phyloP scores from a whole-genome alignment of 2,113 vertebrate genomes.

The Amazona vittata region DNA sequence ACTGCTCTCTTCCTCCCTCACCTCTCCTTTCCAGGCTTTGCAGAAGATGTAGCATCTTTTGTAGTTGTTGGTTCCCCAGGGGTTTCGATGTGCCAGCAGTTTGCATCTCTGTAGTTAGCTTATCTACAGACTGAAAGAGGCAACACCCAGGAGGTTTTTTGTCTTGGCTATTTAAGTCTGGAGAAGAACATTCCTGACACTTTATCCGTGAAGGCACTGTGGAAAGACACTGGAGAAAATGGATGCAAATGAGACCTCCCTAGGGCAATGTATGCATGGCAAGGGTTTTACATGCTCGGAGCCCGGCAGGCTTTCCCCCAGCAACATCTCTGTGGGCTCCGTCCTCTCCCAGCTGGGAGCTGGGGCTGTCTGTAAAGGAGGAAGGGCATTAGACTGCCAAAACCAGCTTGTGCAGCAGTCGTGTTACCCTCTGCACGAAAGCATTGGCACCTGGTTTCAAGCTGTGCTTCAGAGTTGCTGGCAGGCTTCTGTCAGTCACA shows the following conservation, averaged over 20 bases:
- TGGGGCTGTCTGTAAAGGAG: not conserved
- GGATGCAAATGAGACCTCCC: not conserved
- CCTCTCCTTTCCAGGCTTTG: not conserved
- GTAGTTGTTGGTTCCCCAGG: not conserved
- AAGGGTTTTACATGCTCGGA: not conserved
- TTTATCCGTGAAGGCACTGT: not conserved
- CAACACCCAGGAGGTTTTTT: not conserved
- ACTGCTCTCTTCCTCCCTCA: not conserved
- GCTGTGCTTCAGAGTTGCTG: not conserved
- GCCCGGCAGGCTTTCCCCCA: not conserved
- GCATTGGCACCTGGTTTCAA: not conserved
- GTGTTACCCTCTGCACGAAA: not conserved
- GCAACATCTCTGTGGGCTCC: not conserved
- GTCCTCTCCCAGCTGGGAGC: not conserved
- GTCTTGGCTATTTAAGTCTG: not conserved
- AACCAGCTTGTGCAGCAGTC: not conserved
- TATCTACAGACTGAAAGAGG: not conserved
- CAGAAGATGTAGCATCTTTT: not conserved
- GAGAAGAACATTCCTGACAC: not conserved
- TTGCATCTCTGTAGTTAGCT: not conserved
- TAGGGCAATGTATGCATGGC: fast-evolving
- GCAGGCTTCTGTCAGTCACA: not conserved
- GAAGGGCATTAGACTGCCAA: not conserved
- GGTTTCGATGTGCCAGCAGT: not conserved
- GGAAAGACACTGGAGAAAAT: not conserved